Evolutionary conservation across 2,797 vertebrate species (phyloP), one percentile per base, ranked within the genome.

Genomic region (Podargus strigoides): DNA sequence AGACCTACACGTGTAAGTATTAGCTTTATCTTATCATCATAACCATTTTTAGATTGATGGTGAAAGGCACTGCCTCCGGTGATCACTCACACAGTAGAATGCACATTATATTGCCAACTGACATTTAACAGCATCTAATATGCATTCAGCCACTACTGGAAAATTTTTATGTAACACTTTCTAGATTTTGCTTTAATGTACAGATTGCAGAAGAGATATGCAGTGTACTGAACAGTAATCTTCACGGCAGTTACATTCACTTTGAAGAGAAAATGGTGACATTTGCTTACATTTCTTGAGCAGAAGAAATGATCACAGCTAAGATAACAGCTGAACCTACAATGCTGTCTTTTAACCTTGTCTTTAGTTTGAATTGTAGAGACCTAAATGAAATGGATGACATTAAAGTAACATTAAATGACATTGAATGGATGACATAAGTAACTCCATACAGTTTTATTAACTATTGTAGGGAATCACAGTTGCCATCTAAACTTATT

Each of bases 61-160:
- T 47, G 79, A 87, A 92, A 92, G 87, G 67, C 88, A 85, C 89
- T 78, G 86, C 90, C 80, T 91, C 55, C 7, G 28, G 87, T 74
- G 76, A 86, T 72, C 14, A 16, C 49, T 96, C 83, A 76, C 84
- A 92, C 90, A 95, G 85, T 37, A 79, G 85, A 82, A 94, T 70
- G 81, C 60, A 86, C 82, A 52, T 84, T 82, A 6, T 60, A 93
- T 94, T 96, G 95, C 87, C 62, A 96, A 86, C 78, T 96, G 95
- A 97, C 95, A 95, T 97, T 96, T 97, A 96, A 81, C 79, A 94
- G 62, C 82, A 88, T 74, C 91, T 91, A 78, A 89, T 79, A 86
- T 18, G 69, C 76, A 69, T 92, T 89, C 85, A 68, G 66, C 60
- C 5, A 11, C 67, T 72, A 64, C 69, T 77, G 92, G 83, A 90